phyloP scores from a whole-genome alignment of 2,888 invertebrate species.

The Coelogynopora nodosa region DNA sequence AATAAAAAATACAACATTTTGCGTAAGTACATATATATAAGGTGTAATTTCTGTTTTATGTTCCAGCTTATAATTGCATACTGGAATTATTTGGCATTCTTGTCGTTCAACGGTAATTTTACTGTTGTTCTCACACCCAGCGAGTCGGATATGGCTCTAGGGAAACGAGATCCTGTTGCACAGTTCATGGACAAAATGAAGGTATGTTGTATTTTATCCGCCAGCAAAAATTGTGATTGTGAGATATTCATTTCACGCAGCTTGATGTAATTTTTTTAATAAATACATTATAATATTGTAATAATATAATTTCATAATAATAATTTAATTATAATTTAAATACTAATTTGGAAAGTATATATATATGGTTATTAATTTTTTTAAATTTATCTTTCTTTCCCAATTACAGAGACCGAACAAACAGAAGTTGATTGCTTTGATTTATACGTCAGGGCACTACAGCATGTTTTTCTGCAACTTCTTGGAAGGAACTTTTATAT shows the following conservation, averaged over 20 bases:
- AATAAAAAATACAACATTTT: neutral
- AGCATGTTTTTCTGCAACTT: neutral
- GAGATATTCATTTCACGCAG: neutral
- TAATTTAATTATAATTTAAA: too few species aligned
- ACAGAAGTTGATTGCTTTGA: neutral
- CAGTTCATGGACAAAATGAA: neutral
- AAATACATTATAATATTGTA: too few species aligned
- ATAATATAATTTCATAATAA: too few species aligned
- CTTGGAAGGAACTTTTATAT: neutral
- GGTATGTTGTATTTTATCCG: too few species aligned
- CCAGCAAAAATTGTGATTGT: too few species aligned
- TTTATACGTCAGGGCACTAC: neutral
- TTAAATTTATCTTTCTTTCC: neutral
- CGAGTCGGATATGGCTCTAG: conserved; percentile 6
- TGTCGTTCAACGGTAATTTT: neutral
- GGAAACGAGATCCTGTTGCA: neutral
- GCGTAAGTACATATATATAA: neutral
- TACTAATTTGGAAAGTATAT: too few species aligned
- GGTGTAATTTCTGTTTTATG: too few species aligned
- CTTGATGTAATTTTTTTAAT: conserved; percentile 3
- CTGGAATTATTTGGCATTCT: neutral
- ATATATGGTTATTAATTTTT: neutral
- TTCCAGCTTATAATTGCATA: neutral
- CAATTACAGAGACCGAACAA: neutral
- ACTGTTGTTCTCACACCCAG: neutral